A percentile compares a stretch with the other conserved stretches of the same genome.
These are phyloP conservation scores for Oxystoma pomonae DNA, from an alignment of 2,888 invertebrate genomes.

Conservation along the genomic window DNA sequence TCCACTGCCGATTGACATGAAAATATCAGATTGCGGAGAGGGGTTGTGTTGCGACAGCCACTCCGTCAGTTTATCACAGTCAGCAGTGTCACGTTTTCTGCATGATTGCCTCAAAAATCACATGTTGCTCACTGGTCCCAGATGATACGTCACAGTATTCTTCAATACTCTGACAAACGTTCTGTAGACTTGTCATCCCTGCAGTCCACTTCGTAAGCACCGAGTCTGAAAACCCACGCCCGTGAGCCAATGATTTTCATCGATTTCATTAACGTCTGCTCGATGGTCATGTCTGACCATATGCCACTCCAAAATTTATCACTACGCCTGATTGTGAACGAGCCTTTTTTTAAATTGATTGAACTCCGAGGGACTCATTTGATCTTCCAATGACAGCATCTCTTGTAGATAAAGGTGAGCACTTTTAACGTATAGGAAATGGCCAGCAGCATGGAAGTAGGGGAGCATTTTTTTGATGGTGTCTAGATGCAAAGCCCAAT, in stretches of 20 bases:
- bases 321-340: conserved; percentile 25
- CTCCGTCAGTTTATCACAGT: conserved; percentile 30
- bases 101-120: conserved; percentile 27
- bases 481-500: conserved; percentile 9
- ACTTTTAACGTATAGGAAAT: conserved; percentile 16
- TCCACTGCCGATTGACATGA: conserved; percentile 33
- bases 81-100: conserved; percentile 34
- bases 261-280: conserved; percentile 33
- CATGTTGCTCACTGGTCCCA: conserved; percentile 30
- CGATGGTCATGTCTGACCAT: conserved; percentile 42
- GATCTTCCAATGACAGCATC: conserved; percentile 1
- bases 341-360: conserved; percentile 17
- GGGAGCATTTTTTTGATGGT: conserved; percentile 14
- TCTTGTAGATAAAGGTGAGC: conserved; percentile 3
- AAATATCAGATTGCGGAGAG: conserved; percentile 33
- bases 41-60: conserved; percentile 33
- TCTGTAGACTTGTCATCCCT: conserved; percentile 3
- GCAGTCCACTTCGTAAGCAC: conserved; percentile 42
- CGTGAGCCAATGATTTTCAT: conserved; percentile 38
- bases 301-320: conserved; percentile 35
- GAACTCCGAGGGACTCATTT: conserved; percentile 3
- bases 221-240: conserved; percentile 40
- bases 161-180: conserved; percentile 25
- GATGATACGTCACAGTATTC: conserved; percentile 29
- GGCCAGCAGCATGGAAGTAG: conserved; percentile 18